Evolutionary conservation across 2,888 invertebrate genomes (phyloP), one percentile per base, ranked within the genome.

Genomic region (Melanargia galathea): DNA sequence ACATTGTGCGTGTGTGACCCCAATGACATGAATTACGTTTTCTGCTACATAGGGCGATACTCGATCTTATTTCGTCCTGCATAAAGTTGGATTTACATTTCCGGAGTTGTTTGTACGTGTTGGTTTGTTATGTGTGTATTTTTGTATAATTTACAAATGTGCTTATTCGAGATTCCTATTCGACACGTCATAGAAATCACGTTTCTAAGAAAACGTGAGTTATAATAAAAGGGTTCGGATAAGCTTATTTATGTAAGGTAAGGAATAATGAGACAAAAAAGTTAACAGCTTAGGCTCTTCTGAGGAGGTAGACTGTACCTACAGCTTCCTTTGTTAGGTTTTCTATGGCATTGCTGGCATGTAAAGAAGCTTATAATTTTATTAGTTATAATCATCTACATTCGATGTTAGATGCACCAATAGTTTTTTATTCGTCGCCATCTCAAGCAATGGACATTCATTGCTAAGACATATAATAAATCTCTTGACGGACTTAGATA

Each of bases 111-210:
- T 57, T 60, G 51, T 30, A 11, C 49, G 35, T 46, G 24, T 61
- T 49, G 46, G 57, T 61, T 52, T 52, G 48, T 52, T 56, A 26
- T 57, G 48, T 55, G 49, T 62, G 52, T 64, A 60, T 61, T 58
- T 65, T 62, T 68, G 65, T 63, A 54, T 62, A 65, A 68, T 65
- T 65, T 63, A 57, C 65, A 67, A 10, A 54, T 69, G 59, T 18
- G 22, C 66, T 66, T 64, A 64, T 64, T 66, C 59, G 65, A 70
- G 70, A 73, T 71, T 70, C 70, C 66, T 66, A 70, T 70, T 63
- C 63, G 70, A 71, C 73, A 69, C 70, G 73, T 72, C 72, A 73
- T 70, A 67, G 65, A 35, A 62, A 62, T 64, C 66, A 68, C 65
- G 66, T 60, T 64, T 67, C 61, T 57, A 48, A 64, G 61, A 65